phyloP scores from a whole-genome alignment of 2,113 vertebrate genomes.

The Buteo buteo region DNA sequence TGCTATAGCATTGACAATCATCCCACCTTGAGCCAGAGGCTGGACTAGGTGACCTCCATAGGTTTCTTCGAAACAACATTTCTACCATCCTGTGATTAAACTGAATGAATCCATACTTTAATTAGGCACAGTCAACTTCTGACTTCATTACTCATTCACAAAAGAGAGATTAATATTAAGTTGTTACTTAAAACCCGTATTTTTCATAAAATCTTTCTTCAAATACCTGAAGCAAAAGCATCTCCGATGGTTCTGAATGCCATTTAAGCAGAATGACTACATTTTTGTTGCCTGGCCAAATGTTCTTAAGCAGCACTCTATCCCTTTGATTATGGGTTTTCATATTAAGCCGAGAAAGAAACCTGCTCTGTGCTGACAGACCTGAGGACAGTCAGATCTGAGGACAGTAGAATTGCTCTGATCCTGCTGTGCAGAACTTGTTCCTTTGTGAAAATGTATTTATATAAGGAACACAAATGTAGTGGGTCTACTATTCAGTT shows the following conservation, averaged over 20 bases:
- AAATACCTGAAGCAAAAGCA: background rate
- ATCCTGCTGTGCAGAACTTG: background rate
- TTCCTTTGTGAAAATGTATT: background rate
- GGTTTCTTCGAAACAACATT: background rate
- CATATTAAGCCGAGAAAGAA: background rate
- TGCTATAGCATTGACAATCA: background rate
- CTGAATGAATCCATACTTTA: background rate
- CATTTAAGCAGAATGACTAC: background rate
- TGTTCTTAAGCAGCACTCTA: background rate
- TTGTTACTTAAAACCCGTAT: background rate
- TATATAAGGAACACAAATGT: background rate
- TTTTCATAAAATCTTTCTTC: background rate
- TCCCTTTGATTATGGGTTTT: background rate
- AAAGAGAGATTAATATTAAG: background rate
- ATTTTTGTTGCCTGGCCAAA: background rate
- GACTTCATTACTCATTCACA: background rate
- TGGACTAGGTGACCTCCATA: background rate
- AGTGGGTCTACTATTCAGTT: background rate
- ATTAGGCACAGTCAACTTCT: background rate
- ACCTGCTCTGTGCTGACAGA: background rate
- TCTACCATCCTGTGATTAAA: background rate
- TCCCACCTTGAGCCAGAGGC: background rate
- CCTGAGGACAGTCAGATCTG: background rate
- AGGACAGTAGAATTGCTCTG: accelerated
- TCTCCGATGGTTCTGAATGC: background rate